These are phyloP conservation scores for Mesocricetus auratus DNA, from an alignment of 2,113 vertebrate genomes.

Conservation along the genomic window DNA sequence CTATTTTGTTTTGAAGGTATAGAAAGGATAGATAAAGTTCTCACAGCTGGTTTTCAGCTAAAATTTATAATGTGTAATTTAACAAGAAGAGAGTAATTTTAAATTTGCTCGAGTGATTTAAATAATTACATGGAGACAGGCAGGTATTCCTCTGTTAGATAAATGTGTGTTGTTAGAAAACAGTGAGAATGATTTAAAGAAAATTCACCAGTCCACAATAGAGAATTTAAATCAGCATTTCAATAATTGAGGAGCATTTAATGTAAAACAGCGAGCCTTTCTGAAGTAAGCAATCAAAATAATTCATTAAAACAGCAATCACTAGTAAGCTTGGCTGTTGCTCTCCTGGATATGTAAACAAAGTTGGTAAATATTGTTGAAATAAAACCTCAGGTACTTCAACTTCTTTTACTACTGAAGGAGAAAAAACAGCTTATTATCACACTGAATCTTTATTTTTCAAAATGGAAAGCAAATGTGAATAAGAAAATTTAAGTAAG, in stretches of 20 bases:
- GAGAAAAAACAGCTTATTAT: constrained; percentile 4
- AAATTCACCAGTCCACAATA: constrained; percentile 78
- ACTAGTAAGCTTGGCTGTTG: constrained; percentile 72
- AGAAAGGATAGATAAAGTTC: constrained; percentile 22
- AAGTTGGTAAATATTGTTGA: constrained; percentile 76
- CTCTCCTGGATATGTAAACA: constrained; percentile 78
- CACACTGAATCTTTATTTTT: not conserved
- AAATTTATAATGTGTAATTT: constrained; percentile 66
- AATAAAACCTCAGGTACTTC: constrained; percentile 71
- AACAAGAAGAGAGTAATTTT: constrained; percentile 70
- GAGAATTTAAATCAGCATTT: constrained; percentile 85
- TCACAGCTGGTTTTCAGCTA: constrained; percentile 61
- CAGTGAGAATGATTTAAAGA: constrained; percentile 78
- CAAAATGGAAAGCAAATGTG: not conserved
- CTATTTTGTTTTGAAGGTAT: not conserved
- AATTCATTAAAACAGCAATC: constrained; percentile 85
- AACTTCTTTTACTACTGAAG: constrained; percentile 60
- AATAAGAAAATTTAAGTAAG: constrained; percentile 24
- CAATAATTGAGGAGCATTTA: constrained; percentile 82
- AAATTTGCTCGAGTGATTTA: constrained; percentile 77
- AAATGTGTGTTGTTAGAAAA: constrained; percentile 83
- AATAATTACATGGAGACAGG: constrained; percentile 78
- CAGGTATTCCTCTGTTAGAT: constrained; percentile 77
- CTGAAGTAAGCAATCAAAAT: constrained; percentile 87
- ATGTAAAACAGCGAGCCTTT: constrained; percentile 80